Evolutionary conservation across 2,888 invertebrate genomes (phyloP).

Genomic region (Drosophila paramelanica): DNA sequence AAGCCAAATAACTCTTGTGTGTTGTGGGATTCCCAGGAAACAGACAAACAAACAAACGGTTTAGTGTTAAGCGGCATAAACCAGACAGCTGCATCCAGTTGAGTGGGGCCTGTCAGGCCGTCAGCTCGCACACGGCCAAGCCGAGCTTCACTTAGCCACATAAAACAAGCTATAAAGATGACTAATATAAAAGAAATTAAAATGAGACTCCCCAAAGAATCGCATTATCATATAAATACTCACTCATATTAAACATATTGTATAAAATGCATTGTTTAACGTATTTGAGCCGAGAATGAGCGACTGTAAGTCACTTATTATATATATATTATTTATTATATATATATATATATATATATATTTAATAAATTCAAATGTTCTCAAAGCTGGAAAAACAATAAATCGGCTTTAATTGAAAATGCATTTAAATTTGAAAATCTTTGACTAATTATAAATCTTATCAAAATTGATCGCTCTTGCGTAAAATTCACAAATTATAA

Average conservation of each 20-base stretch:
- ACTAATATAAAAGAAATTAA: constrained; percentile 9
- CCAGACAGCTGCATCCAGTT: constrained; percentile 25
- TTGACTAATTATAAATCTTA: background rate
- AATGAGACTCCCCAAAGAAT: background rate
- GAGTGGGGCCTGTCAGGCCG: constrained; percentile 19
- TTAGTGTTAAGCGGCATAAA: constrained; percentile 46
- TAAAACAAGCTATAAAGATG: background rate
- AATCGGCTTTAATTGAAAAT: too few species aligned
- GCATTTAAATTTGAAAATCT: background rate
- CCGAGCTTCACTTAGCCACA: constrained; percentile 1
- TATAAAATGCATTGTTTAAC: background rate
- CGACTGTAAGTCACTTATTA: background rate
- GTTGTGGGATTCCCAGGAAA: constrained; percentile 54
- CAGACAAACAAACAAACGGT: constrained; percentile 39
- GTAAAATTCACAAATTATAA: constrained; percentile 17
- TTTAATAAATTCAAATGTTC: too few species aligned
- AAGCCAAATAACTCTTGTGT: constrained; percentile 80
- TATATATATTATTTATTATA: too few species aligned
- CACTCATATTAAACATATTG: background rate
- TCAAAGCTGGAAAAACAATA: too few species aligned
- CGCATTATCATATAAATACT: constrained; percentile 2
- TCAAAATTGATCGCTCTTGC: constrained; percentile 9
- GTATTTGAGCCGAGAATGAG: background rate
- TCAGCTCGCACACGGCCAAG: background rate
- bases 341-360: too few species aligned